A percentile compares a stretch with the other conserved stretches of the same genome.
phyloP scores from a whole-genome alignment of 1,140 invertebrate species.

The Maconellicoccus hirsutus region DNA sequence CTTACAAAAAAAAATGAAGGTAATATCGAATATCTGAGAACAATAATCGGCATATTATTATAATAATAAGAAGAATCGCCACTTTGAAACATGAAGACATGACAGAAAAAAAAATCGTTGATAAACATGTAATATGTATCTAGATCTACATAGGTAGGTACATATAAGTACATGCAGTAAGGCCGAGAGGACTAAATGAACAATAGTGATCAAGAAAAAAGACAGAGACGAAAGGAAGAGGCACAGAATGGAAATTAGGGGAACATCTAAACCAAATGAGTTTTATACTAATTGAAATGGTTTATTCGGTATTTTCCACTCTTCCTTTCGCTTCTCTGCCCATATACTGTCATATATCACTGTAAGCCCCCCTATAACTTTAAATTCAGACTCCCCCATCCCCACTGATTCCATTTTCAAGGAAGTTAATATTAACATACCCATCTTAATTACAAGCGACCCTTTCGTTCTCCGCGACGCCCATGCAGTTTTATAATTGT shows the following conservation, averaged over 20 bases:
- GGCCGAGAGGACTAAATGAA: no score
- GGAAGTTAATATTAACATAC: constrained; percentile 20
- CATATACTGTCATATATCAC: constrained; percentile 12
- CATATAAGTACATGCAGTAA: no score
- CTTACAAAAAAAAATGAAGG: no score
- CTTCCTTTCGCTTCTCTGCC: not conserved
- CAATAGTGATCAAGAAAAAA: not conserved
- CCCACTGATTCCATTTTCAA: not conserved
- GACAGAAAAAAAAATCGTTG: no score
- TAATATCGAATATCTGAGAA: no score
- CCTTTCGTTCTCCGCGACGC: constrained; percentile 14
- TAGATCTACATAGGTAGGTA: no score
- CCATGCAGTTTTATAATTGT: constrained; percentile 19
- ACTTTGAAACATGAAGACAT: no score
- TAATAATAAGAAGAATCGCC: no score
- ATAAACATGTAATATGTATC: no score
- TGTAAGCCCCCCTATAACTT: not conserved
- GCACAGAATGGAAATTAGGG: not conserved
- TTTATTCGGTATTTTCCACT: constrained; percentile 15
- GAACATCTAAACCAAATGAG: constrained; percentile 14
- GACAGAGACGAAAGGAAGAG: not conserved
- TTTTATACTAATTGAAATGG: constrained; percentile 22
- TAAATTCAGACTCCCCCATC: not conserved
- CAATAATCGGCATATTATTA: no score
- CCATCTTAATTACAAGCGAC: constrained; percentile 22